Evolutionary conservation across 92 coral and sea anemone species (phyloP).

Genomic region (Micromussa lordhowensis): DNA sequence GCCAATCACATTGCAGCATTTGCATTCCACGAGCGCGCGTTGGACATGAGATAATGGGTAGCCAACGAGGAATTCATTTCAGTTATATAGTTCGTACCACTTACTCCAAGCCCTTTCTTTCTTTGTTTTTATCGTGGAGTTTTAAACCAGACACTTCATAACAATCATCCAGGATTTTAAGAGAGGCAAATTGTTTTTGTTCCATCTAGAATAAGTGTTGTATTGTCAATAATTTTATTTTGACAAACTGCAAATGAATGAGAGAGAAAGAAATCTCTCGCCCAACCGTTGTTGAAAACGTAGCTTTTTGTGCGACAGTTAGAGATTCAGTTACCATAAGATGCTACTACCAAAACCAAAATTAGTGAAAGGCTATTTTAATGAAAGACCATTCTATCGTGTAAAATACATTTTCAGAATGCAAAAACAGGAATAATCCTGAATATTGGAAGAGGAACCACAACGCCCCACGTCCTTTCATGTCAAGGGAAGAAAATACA

Average conservation of each 20-base stretch:
- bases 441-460: background rate
- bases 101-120: too few species aligned
- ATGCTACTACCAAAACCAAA: conserved; percentile 28
- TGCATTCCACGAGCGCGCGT: too few species aligned
- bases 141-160: too few species aligned
- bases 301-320: conserved; percentile 13
- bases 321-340: background rate
- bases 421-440: conserved; percentile 1
- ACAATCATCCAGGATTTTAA: too few species aligned
- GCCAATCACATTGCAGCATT: too few species aligned
- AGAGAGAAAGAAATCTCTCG: conserved; percentile 19
- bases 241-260: conserved; percentile 24
- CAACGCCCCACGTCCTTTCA: too few species aligned
- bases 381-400: conserved; percentile 25
- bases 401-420: conserved; percentile 21
- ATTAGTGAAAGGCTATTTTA: background rate
- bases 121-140: too few species aligned
- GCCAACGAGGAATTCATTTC: too few species aligned
- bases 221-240: conserved; percentile 12
- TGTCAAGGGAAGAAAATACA: too few species aligned
- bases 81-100: too few species aligned
- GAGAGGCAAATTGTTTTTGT: background rate
- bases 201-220: conserved; percentile 3
- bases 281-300: conserved; percentile 46
- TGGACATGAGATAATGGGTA: too few species aligned